Conservation (phyloP, 2,113 vertebrate genomes). For the Chamaetylas fuelleborni region DNA sequence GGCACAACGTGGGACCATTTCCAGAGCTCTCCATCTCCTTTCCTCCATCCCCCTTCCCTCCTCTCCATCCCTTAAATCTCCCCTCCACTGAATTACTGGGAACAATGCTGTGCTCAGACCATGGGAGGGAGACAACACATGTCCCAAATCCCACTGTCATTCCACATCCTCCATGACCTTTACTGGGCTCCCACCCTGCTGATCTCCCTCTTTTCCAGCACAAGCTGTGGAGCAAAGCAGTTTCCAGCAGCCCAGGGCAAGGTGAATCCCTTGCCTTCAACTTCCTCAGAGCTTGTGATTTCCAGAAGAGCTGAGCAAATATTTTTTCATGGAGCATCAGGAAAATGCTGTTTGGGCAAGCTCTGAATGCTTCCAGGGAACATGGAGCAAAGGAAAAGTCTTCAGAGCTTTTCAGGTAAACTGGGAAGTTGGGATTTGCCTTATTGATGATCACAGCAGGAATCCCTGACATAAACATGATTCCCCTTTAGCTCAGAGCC, state of each 20-base stretch:
- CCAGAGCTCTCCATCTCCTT: not conserved
- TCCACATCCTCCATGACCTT: not conserved
- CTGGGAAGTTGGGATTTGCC: not conserved
- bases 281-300: not conserved
- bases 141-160: not conserved
- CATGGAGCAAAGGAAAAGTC: not conserved
- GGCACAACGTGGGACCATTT: not conserved
- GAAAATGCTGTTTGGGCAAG: conserved; percentile 18
- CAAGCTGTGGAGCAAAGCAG: conserved; percentile 33
- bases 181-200: not conserved
- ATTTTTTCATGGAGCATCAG: not conserved
- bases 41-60: not conserved
- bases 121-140: accelerated
- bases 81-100: not conserved
- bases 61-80: not conserved
- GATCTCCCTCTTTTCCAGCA: not conserved
- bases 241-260: conserved; percentile 53
- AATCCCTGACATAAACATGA: not conserved
- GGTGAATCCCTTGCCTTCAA: conserved; percentile 19
- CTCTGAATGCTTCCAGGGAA: not conserved
- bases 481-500: not conserved
- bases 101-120: not conserved
- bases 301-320: conserved; percentile 59
- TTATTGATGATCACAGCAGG: not conserved
- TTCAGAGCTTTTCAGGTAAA: not conserved